These are phyloP conservation scores for Tokudaia muenninki DNA, from an alignment of 2,797 vertebrate genomes.

Conservation along the genomic window DNA sequence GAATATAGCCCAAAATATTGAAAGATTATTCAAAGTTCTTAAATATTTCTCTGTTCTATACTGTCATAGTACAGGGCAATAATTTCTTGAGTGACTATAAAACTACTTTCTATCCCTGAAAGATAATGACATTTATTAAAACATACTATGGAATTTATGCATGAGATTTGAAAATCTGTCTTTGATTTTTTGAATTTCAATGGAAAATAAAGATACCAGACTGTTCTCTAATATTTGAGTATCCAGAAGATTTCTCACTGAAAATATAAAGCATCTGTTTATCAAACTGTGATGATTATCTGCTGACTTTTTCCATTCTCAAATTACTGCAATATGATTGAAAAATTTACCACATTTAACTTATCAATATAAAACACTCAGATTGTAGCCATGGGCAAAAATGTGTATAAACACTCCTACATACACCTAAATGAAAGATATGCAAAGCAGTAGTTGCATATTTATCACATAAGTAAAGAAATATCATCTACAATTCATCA, in stretches of 20 bases:
- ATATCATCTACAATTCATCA: not conserved
- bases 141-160: not conserved
- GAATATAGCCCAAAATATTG: conserved; percentile 8
- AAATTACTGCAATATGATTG: not conserved
- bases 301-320: not conserved
- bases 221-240: conserved; percentile 8
- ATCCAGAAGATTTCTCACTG: not conserved
- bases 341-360: not conserved
- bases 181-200: conserved; percentile 22
- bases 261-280: not conserved
- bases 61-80: not conserved
- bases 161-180: conserved; percentile 5
- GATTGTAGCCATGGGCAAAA: not conserved
- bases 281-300: not conserved
- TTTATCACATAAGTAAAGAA: not conserved
- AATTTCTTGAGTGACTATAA: not conserved
- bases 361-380: not conserved
- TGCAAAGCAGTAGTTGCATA: not conserved
- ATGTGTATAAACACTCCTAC: not conserved
- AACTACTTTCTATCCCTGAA: conserved; percentile 2
- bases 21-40: conserved; percentile 25
- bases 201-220: not conserved
- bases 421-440: not conserved
- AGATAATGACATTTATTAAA: not conserved
- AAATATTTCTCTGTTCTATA: conserved; percentile 52